Evolutionary conservation across 2,797 vertebrate species (phyloP), one percentile per base, ranked within the genome.

Genomic region (Psittacula echo): DNA sequence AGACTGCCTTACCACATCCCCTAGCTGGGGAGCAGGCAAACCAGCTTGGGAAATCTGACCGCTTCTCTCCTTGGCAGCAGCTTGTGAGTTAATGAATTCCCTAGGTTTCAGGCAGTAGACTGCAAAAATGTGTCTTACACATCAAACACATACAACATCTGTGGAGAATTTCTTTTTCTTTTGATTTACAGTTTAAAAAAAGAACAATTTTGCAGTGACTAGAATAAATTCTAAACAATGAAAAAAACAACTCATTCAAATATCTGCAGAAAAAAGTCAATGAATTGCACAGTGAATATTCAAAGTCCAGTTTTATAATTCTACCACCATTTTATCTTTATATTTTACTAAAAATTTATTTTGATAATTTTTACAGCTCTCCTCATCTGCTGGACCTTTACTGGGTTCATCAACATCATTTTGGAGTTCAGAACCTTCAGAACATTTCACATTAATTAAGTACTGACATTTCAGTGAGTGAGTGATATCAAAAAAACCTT

Each of bases 81-180:
- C 65, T 76, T 58, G 74, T 58, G 87, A 94, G 80, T 94, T 96
- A 97, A 96, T 96, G 91, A 96, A 93, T 76, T 94, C 90, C 80
- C 91, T 90, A 58, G 88, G 90, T 96, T 95, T 95, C 91, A 90
- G 84, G 64, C 90, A 93, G 71, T 67, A 67, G 45, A 58, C 71
- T 87, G 83, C 83, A 95, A 94, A 93, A 96, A 96, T 94, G 93
- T 89, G 81, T 71, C 86, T 85, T 87, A 85, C 93, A 95, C 80
- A 96, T 95, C 91, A 95, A 96, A 95, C 77, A 80, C 68, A 58
- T 34, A 77, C 53, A 94, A 92, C 91, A 96, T 93, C 91, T 91
- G 91, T 80, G 92, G 78, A 90, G 90, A 94, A 71, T 94, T 96
- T 94, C 2, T 90, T 87, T 90, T 87, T 71, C 83, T 68, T 96